Evolutionary conservation across 1,140 invertebrate species (phyloP).

Genomic region (Odontomachus brunneus): DNA sequence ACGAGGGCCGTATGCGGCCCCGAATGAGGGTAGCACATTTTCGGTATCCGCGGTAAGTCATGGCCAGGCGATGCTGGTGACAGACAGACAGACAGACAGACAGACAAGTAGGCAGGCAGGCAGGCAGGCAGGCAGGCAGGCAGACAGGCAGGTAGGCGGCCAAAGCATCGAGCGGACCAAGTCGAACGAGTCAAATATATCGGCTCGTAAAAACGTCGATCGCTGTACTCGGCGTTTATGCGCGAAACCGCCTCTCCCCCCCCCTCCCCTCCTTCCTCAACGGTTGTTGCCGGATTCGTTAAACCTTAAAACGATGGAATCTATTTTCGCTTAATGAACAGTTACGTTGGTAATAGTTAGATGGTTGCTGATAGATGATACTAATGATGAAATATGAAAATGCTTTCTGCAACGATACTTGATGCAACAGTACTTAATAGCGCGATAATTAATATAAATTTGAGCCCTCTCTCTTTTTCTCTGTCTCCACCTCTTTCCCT

Average conservation of each 20-base stretch:
- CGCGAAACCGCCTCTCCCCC: too few relatives aligned
- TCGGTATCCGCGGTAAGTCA: constrained; percentile 4
- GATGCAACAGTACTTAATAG: too few relatives aligned
- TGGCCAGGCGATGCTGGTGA: background rate
- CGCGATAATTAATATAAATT: constrained; percentile 21
- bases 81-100: constrained; percentile 3
- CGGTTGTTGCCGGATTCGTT: constrained; percentile 16
- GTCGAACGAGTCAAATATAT: constrained; percentile 20
- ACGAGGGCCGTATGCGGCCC: background rate
- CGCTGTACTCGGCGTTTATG: constrained; percentile 34
- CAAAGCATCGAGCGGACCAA: background rate
- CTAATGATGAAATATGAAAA: constrained; percentile 33
- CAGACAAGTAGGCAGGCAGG: background rate
- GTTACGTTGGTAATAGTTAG: constrained; percentile 43
- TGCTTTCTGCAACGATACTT: too few relatives aligned
- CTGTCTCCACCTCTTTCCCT: too few relatives aligned
- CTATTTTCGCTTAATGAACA: constrained; percentile 26
- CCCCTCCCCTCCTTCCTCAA: too few relatives aligned
- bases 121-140: constrained; percentile 11
- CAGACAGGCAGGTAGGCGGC: background rate
- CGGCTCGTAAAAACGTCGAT: constrained; percentile 39
- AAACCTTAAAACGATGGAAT: constrained; percentile 33
- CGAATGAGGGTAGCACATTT: constrained; percentile 25
- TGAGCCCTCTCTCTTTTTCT: background rate
- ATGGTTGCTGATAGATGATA: constrained; percentile 13